Evolutionary conservation across 2,797 vertebrate species (phyloP).

Genomic region (Hoplostethus mediterraneus): DNA sequence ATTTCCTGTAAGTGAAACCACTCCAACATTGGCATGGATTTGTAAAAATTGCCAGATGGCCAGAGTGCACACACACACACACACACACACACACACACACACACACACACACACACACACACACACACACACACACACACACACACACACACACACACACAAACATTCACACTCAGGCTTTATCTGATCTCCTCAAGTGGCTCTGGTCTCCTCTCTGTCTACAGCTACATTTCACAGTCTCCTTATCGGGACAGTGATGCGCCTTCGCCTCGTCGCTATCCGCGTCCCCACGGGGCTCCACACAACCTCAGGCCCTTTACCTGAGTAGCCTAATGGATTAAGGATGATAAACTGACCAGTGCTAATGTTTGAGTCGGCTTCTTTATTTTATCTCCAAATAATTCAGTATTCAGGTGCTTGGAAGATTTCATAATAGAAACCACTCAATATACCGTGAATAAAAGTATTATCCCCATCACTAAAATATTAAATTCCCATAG

Average conservation of each 20-base stretch:
- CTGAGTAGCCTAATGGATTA: neutral
- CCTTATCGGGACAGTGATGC: constrained; percentile 78
- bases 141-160: constrained; percentile 46
- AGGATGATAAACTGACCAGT: neutral
- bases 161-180: constrained; percentile 16
- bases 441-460: too few species aligned
- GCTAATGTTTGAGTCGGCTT: neutral
- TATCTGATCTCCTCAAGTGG: constrained; percentile 81
- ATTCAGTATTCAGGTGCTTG: too few species aligned
- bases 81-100: neutral
- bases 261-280: constrained; percentile 35
- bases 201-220: constrained; percentile 86
- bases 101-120: neutral
- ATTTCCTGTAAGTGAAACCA: neutral
- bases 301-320: constrained; percentile 17
- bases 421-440: too few species aligned
- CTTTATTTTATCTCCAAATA: neutral
- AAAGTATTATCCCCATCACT: too few species aligned
- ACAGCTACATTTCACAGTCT: constrained; percentile 64
- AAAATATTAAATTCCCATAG: too few species aligned
- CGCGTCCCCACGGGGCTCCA: constrained; percentile 27
- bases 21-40: neutral
- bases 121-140: constrained; percentile 29
- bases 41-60: neutral
- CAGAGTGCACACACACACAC: constrained; percentile 1